Conservation (phyloP, 2,888 invertebrate genomes). For the Phania funesta region DNA sequence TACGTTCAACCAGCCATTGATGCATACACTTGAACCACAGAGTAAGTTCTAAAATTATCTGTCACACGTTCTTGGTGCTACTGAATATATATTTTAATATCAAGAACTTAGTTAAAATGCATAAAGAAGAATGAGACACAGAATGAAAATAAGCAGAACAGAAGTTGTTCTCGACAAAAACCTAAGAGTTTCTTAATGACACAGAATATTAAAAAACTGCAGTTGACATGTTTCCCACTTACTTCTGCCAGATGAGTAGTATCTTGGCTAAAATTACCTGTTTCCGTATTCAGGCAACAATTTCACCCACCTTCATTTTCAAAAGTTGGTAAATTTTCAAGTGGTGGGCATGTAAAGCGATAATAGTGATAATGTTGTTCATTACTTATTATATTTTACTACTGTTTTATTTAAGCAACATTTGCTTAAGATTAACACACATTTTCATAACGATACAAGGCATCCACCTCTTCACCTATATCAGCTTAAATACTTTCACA, state of each 20-base stretch:
- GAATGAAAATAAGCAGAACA: not conserved
- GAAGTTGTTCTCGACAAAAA: not conserved
- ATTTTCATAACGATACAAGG: not conserved
- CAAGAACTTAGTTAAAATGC: too few species aligned
- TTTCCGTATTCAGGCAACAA: not conserved
- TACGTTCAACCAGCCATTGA: slow-evolving; percentile 9
- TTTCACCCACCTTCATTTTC: not conserved
- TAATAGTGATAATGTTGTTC: slow-evolving; percentile 23
- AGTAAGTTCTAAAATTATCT: slow-evolving; percentile 23
- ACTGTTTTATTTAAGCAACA: not conserved
- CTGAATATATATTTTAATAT: too few species aligned
- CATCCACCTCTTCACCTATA: not conserved
- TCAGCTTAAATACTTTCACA: not conserved
- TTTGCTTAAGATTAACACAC: slow-evolving; percentile 7
- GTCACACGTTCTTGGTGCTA: too few species aligned
- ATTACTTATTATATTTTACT: slow-evolving; percentile 42
- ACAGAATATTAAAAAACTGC: slow-evolving; percentile 28
- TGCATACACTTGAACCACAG: not conserved
- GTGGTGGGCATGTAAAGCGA: slow-evolving; percentile 18
- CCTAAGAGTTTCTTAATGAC: slow-evolving; percentile 50
- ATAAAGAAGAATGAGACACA: not conserved
- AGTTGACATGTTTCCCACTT: slow-evolving; percentile 39
- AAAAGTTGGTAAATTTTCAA: not conserved
- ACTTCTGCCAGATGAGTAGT: slow-evolving; percentile 5
- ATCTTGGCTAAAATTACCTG: not conserved